These are phyloP conservation scores for Cavia porcellus DNA, from an alignment of 2,113 vertebrate species.

Conservation along the genomic window DNA sequence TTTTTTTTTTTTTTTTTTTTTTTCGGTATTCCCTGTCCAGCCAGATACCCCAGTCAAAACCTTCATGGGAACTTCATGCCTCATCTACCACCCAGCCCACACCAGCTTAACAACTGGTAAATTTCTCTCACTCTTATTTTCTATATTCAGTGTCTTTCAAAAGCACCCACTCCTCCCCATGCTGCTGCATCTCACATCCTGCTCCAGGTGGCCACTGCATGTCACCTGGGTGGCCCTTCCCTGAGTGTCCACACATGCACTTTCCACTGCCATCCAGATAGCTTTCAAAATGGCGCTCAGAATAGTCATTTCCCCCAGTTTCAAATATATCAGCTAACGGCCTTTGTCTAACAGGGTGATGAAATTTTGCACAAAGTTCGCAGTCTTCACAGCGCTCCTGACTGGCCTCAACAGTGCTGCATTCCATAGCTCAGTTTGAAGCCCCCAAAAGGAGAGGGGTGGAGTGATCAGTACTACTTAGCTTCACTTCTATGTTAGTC, in stretches of 20 bases:
- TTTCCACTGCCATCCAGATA: neutral
- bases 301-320: neutral
- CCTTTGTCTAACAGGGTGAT: neutral
- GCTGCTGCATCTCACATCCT: neutral
- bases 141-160: neutral
- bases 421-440: neutral
- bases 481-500: neutral
- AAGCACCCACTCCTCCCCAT: neutral
- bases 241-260: too few relatives aligned
- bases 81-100: neutral
- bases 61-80: neutral
- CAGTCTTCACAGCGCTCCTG: neutral
- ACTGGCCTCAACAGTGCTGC: neutral
- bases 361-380: neutral
- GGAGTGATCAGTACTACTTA: neutral
- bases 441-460: neutral
- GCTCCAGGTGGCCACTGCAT: too few relatives aligned
- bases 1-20: too few relatives aligned
- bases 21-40: neutral
- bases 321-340: neutral
- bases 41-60: neutral
- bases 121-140: neutral
- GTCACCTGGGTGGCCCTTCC: accelerated
- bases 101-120: neutral
- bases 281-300: neutral